phyloP scores from a whole-genome alignment of 2,888 invertebrate species.

The Dysmachus trigonus region DNA sequence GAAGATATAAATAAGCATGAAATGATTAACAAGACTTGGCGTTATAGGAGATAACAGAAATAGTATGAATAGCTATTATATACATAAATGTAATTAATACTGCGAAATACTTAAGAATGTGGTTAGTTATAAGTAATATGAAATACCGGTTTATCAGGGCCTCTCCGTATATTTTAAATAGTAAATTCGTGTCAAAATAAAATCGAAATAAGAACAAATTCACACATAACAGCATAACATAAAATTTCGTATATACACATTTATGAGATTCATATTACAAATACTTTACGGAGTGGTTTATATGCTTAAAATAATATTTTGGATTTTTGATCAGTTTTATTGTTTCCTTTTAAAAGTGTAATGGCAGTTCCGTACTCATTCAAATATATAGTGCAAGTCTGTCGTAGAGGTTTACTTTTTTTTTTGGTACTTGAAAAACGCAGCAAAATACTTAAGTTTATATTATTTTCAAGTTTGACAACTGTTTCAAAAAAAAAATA shows the following conservation, averaged over 20 bases:
- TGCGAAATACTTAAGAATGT: constrained; percentile 35
- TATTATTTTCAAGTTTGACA: not conserved
- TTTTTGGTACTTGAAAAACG: not conserved
- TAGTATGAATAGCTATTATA: not conserved
- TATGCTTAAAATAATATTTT: not conserved
- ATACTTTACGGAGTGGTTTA: constrained; percentile 20
- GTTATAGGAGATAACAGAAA: not conserved
- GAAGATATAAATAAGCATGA: not conserved
- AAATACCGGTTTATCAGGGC: constrained; percentile 38
- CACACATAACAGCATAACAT: not conserved
- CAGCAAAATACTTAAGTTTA: not conserved
- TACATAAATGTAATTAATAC: constrained; percentile 30
- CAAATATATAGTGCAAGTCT: not conserved
- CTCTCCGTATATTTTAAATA: constrained; percentile 29
- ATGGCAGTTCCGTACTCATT: not conserved
- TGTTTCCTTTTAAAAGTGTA: not conserved
- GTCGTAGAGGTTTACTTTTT: not conserved
- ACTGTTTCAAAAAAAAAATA: not conserved
- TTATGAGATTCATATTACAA: constrained; percentile 5
- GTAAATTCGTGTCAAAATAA: constrained; percentile 19
- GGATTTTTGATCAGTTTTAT: not conserved
- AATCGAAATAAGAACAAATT: not conserved
- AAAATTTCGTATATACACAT: not conserved
- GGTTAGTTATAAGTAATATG: constrained; percentile 15
- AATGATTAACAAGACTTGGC: constrained; percentile 31